phyloP scores from a whole-genome alignment of 2,797 vertebrate genomes.

The Myoxocephalus aenaeus region DNA sequence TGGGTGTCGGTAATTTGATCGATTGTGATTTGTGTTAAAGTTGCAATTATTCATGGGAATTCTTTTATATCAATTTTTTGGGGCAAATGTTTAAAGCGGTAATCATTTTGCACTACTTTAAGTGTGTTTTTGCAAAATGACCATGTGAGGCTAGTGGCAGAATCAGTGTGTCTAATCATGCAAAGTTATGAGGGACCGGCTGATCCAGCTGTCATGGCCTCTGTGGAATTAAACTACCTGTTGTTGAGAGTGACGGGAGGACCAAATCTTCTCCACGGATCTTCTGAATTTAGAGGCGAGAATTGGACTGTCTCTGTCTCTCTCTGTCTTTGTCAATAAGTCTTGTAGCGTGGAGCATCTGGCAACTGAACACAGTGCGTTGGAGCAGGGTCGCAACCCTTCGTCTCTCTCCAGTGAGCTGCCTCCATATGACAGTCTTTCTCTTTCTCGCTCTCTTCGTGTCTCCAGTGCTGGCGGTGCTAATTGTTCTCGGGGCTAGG shows the following conservation, averaged over 20 bases:
- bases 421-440: slow-evolving; percentile 38
- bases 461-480: slow-evolving; percentile 32
- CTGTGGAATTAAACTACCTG: slow-evolving; percentile 18
- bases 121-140: background rate
- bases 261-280: slow-evolving; percentile 39
- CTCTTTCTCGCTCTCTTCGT: slow-evolving; percentile 3
- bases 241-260: slow-evolving; percentile 34
- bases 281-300: slow-evolving; percentile 54
- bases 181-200: background rate
- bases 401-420: slow-evolving; percentile 61
- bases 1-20: background rate
- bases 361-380: slow-evolving; percentile 30
- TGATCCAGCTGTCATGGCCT: background rate
- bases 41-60: slow-evolving; percentile 30
- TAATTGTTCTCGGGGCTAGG: slow-evolving; percentile 60
- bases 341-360: slow-evolving; percentile 29
- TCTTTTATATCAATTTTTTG: background rate
- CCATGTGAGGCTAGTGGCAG: slow-evolving; percentile 34
- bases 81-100: background rate
- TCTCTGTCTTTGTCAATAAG: slow-evolving; percentile 28
- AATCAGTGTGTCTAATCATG: slow-evolving; percentile 56
- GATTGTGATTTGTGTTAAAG: slow-evolving; percentile 12
- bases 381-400: slow-evolving; percentile 45
- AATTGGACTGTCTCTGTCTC: slow-evolving; percentile 34
- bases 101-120: slow-evolving; percentile 4